Percentiles rank a stretch among this genome's conserved stretches.
phyloP scores from a whole-genome alignment of 2,113 vertebrate species.

The Bufo gargarizans region DNA sequence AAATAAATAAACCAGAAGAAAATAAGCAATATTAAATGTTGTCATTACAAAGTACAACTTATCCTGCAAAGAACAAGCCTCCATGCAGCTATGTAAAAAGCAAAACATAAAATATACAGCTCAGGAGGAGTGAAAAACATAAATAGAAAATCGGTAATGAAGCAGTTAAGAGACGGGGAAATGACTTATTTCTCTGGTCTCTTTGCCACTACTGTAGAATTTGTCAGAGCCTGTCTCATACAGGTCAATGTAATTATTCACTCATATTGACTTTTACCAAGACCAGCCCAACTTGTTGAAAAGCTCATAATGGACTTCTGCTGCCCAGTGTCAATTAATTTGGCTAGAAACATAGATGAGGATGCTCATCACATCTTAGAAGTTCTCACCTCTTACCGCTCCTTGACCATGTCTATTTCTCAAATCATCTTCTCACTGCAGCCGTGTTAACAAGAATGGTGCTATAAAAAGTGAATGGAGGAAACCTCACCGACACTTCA shows the following conservation, averaged over 20 bases:
- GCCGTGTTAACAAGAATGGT: neutral
- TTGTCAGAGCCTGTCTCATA: neutral
- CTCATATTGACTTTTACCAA: neutral
- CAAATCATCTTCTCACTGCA: neutral
- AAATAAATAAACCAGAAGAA: no score
- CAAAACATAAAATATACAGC: no score
- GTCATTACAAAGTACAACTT: no score
- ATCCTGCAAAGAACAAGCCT: no score
- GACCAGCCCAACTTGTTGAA: neutral
- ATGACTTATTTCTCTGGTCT: neutral
- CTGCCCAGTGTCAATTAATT: neutral
- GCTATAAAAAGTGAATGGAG: neutral
- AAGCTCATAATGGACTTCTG: neutral
- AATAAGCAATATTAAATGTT: no score
- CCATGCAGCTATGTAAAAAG: no score
- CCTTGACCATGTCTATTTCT: neutral
- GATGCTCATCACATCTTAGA: neutral
- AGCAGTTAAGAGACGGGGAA: no score
- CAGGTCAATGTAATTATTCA: neutral
- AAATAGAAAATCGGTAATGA: no score
- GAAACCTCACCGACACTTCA: neutral
- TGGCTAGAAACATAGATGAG: neutral
- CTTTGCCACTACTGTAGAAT: neutral
- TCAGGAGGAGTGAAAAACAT: no score
- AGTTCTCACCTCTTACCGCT: conserved; percentile 1